Conservation (phyloP, 1,140 invertebrate genomes). For the Heterodera carotae region DNA sequence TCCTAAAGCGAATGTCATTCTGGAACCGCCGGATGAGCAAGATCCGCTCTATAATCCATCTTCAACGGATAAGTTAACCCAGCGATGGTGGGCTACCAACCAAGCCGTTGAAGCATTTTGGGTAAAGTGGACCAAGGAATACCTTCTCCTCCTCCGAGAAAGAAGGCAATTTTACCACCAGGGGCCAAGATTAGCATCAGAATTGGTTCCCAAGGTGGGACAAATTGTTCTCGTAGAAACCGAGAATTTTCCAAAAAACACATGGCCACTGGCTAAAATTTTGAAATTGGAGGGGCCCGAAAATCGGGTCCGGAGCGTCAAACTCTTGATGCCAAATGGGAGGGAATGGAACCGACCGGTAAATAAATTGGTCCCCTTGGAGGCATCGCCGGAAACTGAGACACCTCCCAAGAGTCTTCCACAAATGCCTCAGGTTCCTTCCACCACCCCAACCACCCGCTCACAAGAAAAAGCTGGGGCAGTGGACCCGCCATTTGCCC, state of each 20-base stretch:
- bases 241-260: not conserved
- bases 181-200: not conserved
- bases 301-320: not conserved
- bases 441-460: too few relatives aligned
- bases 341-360: not conserved
- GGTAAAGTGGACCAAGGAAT: conserved; percentile 1
- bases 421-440: too few relatives aligned
- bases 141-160: not conserved
- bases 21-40: not conserved
- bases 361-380: not conserved
- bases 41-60: not conserved
- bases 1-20: not conserved
- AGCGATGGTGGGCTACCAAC: not conserved
- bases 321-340: not conserved
- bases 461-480: too few relatives aligned
- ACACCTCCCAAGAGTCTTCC: not conserved
- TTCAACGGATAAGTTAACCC: not conserved
- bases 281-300: not conserved
- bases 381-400: not conserved
- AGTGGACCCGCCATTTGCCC: too few relatives aligned
- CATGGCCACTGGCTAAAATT: not conserved
- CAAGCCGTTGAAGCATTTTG: not conserved
- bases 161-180: not conserved
- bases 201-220: not conserved
- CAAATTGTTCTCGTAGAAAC: not conserved